phyloP scores from a whole-genome alignment of 2,113 vertebrate species.

The Casuarius casuarius region DNA sequence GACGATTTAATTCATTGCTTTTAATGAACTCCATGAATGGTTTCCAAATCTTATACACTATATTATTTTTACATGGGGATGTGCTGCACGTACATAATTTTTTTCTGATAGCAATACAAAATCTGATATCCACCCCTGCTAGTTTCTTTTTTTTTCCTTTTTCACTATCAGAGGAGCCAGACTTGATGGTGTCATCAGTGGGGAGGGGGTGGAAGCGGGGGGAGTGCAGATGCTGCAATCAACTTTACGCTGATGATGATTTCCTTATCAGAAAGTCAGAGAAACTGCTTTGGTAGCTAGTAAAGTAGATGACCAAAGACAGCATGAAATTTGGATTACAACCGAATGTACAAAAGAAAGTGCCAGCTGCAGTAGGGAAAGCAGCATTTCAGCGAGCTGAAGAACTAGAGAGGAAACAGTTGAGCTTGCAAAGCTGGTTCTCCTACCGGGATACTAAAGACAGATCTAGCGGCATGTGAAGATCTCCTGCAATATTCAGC shows the following conservation, averaged over 20 bases:
- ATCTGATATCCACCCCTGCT: background rate
- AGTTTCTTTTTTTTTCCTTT: background rate
- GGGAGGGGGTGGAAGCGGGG: background rate
- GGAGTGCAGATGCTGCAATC: background rate
- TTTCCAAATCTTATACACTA: background rate
- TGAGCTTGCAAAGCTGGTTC: background rate
- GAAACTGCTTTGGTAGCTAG: conserved; percentile 2
- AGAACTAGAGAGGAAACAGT: background rate
- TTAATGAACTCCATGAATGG: background rate
- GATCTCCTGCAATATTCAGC: background rate
- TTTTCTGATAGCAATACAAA: background rate
- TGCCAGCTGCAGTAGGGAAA: background rate
- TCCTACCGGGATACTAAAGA: background rate
- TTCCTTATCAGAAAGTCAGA: background rate
- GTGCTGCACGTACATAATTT: background rate
- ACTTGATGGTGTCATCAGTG: background rate
- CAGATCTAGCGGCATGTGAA: background rate
- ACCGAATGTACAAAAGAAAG: background rate
- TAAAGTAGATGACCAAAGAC: background rate
- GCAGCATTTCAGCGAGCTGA: background rate
- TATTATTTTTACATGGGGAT: background rate
- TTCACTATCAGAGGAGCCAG: conserved; percentile 6
- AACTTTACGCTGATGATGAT: background rate
- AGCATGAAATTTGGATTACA: background rate
- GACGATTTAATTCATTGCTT: background rate